Evolutionary conservation across 2,888 invertebrate species (phyloP), one percentile per base, ranked within the genome.

Genomic region (Campoplex nolae): DNA sequence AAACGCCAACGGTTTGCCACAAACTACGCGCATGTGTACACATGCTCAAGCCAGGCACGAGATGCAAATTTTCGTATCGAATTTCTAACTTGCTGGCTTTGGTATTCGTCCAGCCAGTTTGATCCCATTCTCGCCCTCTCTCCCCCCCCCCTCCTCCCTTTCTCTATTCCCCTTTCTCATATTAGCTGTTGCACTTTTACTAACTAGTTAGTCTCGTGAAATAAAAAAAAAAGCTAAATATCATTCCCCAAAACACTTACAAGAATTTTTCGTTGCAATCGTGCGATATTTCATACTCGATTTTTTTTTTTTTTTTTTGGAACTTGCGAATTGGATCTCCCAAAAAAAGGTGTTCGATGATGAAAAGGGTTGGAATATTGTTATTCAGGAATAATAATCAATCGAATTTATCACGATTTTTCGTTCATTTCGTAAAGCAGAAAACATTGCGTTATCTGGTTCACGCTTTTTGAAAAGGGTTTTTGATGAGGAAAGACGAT

Each of bases 21-120:
- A 87, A 87, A 87, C 84, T 87, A 76, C 81, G 81, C 82, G 84
- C 82, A 70, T 87, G 75, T 87, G 84, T 84, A 84, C 81, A 87
- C 81, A 87, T 70, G 77, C 74, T 81, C 73, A 80, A 71, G 80
- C 75, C 84, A 77, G 84, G 68, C 80, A 78, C 78, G 87, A 62
- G 62, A 87, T 87, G 87, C 87, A 87, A 87, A 87, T 87, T 87
- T 81, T 65, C 70, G 84, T 87, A 87, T 87, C 87, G 87, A 87
- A 84, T 87, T 84, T 87, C 87, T 84, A 87, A 84, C 87, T 87
- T 87, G 79, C 81, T 77, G 77, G 77, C 82, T 74, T 77, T 75
- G 77, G 81, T 87, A 77, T 87, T 77, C 86, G 68, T 84, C 84
- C 77, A 78, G 78, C 56, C 75, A 56, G 56, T 80, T 77, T 86